phyloP scores from a whole-genome alignment of 2,797 vertebrate genomes.

The Gadopsis bispinosus region DNA sequence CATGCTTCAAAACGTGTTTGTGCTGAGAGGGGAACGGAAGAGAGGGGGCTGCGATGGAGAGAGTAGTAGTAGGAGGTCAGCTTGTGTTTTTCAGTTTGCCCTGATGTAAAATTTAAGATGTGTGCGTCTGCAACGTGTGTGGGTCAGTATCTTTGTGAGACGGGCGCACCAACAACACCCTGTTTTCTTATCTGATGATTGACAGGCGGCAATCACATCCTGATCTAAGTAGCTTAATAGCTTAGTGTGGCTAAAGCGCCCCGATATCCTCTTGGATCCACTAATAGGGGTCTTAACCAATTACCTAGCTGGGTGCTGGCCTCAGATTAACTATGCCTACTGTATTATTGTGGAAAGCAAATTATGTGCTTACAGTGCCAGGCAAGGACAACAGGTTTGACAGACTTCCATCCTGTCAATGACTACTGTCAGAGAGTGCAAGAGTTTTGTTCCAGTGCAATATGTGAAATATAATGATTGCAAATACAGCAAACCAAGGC shows the following conservation, averaged over 20 bases:
- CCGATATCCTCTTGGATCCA: conserved; percentile 78
- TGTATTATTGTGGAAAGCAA: conserved; percentile 70
- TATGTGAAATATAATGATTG: conserved; percentile 37
- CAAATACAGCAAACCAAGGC: conserved; percentile 41
- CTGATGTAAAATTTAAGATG: conserved; percentile 46
- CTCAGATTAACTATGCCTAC: conserved; percentile 69
- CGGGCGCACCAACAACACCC: conserved; percentile 50
- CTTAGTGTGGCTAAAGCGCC: conserved; percentile 75
- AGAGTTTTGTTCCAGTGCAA: conserved; percentile 26
- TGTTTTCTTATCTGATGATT: conserved; percentile 73
- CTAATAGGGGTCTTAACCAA: conserved; percentile 80
- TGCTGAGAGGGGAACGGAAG: conserved; percentile 51
- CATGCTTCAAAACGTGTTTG: conserved; percentile 85
- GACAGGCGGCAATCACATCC: conserved; percentile 78
- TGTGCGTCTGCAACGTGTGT: conserved; percentile 4
- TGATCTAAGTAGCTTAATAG: conserved; percentile 82
- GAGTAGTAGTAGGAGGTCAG: conserved; percentile 44
- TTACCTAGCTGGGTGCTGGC: conserved; percentile 70
- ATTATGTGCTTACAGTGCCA: conserved; percentile 67
- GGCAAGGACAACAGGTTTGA: conserved; percentile 57
- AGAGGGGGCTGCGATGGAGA: conserved; percentile 29
- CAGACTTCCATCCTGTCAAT: conserved; percentile 15
- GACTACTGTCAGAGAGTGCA: conserved; percentile 28
- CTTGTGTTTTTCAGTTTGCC: conserved; percentile 55
- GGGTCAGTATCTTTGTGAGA: conserved; percentile 56